Evolutionary conservation across 2,113 vertebrate genomes (phyloP), one percentile per base, ranked within the genome.

Genomic region (Mesoclemmys tuberculata): DNA sequence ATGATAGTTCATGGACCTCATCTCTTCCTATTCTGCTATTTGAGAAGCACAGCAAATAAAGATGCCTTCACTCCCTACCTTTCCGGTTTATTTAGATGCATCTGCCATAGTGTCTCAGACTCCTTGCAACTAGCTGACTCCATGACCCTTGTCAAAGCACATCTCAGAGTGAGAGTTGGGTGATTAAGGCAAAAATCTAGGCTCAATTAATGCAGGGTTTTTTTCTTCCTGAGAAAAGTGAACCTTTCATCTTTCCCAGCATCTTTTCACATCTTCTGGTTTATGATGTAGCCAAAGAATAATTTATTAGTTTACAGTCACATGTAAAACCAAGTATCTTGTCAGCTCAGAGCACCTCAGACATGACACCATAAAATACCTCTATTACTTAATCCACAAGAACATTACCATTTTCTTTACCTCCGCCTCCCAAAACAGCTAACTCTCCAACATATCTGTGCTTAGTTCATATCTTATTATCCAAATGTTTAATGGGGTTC

Each of bases 381-480:
- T 91, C 52, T 84, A 51, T 92, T 80, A 68, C 27, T 82, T 87
- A 64, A 83, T 56, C 49, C 52, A 10, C 19, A 58, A 89, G 84
- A 90, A 16, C 6, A 22, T 85, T 87, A 10, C 51, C 86, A 52
- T 8, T 90, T 93, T 87, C 92, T 16, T 55, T 85, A 55, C 31
- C 61, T n/a, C 13, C 87, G 1, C 0, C 0, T 87, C 91, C 84
- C 89, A 92, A 93, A 96, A 94, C 81, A 7, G 1, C 85, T 55
- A n/a, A 93, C 90, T 81, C 52, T 21, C 61, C 87, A 74, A 88
- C 84, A 54, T 1, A 2, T 79, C 46, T 75, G 68, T 8, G 46
- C 88, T 95, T 91, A 85, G 87, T 94, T 95, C 8, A 87, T 75
- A 80, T 88, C 96, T 95, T 85, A 93, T 78, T 74, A 93, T 74